Evolutionary conservation across 2,888 invertebrate genomes (phyloP), one percentile per base, ranked within the genome.

Genomic region (Morinoia aosen): DNA sequence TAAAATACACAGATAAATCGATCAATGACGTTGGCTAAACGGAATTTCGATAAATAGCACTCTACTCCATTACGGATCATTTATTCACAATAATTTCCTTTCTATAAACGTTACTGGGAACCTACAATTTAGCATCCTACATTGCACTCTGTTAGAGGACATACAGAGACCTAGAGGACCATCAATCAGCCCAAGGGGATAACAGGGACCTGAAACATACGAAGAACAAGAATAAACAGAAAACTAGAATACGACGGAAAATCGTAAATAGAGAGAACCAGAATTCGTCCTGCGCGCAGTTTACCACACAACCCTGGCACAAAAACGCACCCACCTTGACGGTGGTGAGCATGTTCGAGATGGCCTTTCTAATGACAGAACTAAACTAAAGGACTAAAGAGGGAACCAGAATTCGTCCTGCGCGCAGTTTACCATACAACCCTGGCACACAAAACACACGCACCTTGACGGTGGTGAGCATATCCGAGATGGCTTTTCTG

Each of bases 351-450:
- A 99, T 98, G 97, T 99, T 99, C 39, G 98, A 98, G 95, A 99
- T 99, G 3, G 99, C 98, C 97, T 99, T 99, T 96, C 99, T 98
- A n/a, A n/a, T n/a, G n/a, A n/a, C n/a, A n/a, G n/a, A n/a, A n/a
- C n/a, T n/a, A n/a, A n/a, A n/a, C n/a, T n/a, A n/a, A n/a, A n/a
- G n/a, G 61, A 61, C 16, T 19, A 61, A 5, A 61, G 10, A 39
- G 40, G 16, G 10, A 39, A 90, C 40, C 39, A 90, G 40, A 14
- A 90, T 25, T 16, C 19, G 48, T 90, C 3, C 0, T 39, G 90
- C 11, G 16, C 39, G 39, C 40, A 76, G 90, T 90, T 48, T 14
- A 39, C 10, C 39, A 90, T 16, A 40, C 12, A 90, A 90, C 40
- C 40, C 90, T 14, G 39, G 48, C 40, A 39, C 19, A 0, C 4